These are phyloP conservation scores for Fopius arisanus DNA, from an alignment of 1,140 invertebrate genomes.

Conservation along the genomic window DNA sequence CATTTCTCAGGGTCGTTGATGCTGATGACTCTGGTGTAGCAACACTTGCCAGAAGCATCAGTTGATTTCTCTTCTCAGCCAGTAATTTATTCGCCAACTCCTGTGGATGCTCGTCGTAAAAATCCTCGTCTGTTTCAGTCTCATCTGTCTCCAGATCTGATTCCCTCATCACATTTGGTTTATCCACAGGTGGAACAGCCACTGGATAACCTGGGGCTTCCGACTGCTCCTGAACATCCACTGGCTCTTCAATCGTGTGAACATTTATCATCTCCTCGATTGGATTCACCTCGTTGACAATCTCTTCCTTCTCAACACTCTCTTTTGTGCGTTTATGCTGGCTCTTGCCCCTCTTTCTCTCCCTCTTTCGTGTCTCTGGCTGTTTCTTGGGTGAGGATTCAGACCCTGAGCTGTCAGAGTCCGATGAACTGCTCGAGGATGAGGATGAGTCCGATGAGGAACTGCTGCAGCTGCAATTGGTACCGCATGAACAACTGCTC, in stretches of 20 bases:
- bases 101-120: constrained; percentile 84
- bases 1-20: constrained; percentile 63
- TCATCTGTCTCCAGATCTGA: constrained; percentile 84
- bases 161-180: constrained; percentile 69
- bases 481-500: constrained; percentile 79
- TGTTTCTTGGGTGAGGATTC: constrained; percentile 62
- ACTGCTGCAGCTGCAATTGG: constrained; percentile 80
- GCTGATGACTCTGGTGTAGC: constrained; percentile 45
- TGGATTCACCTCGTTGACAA: constrained; percentile 25
- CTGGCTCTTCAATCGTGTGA: neutral
- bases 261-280: constrained; percentile 49
- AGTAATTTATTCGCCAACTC: constrained; percentile 73
- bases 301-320: neutral
- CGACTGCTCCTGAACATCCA: constrained; percentile 23
- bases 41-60: constrained; percentile 68
- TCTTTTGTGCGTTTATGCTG: constrained; percentile 37
- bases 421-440: constrained; percentile 75
- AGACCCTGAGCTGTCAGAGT: constrained; percentile 72
- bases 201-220: neutral
- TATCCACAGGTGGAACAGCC: constrained; percentile 25
- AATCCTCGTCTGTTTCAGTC: constrained; percentile 85
- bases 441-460: constrained; percentile 68
- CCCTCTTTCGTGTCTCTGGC: constrained; percentile 46
- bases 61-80: constrained; percentile 76
- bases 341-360: constrained; percentile 54